Conservation (phyloP, 2,113 vertebrate species). For the Neodontobutis hainanensis region DNA sequence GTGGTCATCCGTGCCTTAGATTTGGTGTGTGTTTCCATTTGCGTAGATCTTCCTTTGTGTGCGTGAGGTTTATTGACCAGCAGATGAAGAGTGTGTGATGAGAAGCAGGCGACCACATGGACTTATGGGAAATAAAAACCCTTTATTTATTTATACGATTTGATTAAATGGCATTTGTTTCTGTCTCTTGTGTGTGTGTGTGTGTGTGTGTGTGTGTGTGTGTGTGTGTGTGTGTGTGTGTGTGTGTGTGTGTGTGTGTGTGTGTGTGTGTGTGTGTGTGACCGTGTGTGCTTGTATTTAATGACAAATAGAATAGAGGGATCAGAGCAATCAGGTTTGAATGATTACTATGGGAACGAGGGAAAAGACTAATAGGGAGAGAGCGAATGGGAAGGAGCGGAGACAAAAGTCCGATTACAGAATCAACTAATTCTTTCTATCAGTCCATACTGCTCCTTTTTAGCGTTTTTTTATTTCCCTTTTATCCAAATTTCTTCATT, state of each 20-base stretch:
- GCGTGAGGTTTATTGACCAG: conserved; percentile 65
- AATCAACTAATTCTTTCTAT: conserved; percentile 40
- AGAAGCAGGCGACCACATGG: conserved; percentile 70
- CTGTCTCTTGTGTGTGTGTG: conserved; percentile 47
- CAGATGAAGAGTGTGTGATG: conserved; percentile 64
- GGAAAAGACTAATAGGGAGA: conserved; percentile 47
- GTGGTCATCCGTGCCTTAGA: conserved; percentile 66
- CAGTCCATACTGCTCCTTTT: conserved; percentile 20
- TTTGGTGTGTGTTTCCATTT: conserved; percentile 24
- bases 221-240: conserved; percentile 28
- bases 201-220: conserved; percentile 30
- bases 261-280: conserved; percentile 30
- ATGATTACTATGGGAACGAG: conserved; percentile 74
- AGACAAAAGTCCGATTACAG: conserved; percentile 77
- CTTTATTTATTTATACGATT: conserved; percentile 76
- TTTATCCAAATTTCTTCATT: conserved; percentile 4
- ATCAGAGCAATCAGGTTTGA: conserved; percentile 73
- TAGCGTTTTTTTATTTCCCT: conserved; percentile 6
- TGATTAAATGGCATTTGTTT: conserved; percentile 77
- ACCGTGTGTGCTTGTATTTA: conserved; percentile 66
- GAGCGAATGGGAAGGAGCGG: conserved; percentile 83
- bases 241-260: conserved; percentile 39
- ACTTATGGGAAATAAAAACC: conserved; percentile 75
- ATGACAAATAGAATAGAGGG: conserved; percentile 77
- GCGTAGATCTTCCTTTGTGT: conserved; percentile 12